phyloP scores from a whole-genome alignment of 2,888 invertebrate species.

The Lycocerus yunnanus region DNA sequence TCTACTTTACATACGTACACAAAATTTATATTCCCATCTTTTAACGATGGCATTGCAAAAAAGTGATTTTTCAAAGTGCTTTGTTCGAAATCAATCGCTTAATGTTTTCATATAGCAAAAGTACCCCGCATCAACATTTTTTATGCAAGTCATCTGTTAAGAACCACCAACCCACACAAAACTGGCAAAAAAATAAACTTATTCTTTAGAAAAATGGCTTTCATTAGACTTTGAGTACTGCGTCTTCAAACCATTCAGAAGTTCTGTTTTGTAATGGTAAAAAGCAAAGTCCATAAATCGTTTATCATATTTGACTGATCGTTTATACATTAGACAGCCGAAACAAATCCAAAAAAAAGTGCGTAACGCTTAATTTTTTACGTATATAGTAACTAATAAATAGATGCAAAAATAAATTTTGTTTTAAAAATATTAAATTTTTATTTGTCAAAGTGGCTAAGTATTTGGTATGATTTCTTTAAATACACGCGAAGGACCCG shows the following conservation, averaged over 20 bases:
- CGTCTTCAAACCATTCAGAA: constrained; percentile 16
- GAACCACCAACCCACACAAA: constrained; percentile 21
- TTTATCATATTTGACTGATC: constrained; percentile 28
- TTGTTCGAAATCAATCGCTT: background rate
- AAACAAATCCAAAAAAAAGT: constrained; percentile 10
- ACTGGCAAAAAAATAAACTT: constrained; percentile 11
- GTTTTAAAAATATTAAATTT: background rate
- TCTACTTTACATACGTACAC: background rate
- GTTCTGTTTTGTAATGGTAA: constrained; percentile 21
- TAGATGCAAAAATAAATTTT: background rate
- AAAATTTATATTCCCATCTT: background rate
- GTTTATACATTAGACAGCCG: constrained; percentile 17
- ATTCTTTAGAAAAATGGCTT: constrained; percentile 20
- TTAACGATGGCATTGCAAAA: no score
- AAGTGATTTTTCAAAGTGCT: background rate
- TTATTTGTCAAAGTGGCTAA: background rate
- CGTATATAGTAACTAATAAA: background rate
- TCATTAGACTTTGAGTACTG: constrained; percentile 23
- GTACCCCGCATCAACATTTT: constrained; percentile 32
- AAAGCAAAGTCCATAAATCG: constrained; percentile 23
- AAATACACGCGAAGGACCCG: background rate
- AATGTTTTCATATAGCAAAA: constrained; percentile 6
- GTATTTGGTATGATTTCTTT: background rate
- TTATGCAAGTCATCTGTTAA: constrained; percentile 34
- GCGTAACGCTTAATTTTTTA: background rate